Evolutionary conservation across 2,797 vertebrate genomes (phyloP), one percentile per base, ranked within the genome.

Genomic region (Otus scops): DNA sequence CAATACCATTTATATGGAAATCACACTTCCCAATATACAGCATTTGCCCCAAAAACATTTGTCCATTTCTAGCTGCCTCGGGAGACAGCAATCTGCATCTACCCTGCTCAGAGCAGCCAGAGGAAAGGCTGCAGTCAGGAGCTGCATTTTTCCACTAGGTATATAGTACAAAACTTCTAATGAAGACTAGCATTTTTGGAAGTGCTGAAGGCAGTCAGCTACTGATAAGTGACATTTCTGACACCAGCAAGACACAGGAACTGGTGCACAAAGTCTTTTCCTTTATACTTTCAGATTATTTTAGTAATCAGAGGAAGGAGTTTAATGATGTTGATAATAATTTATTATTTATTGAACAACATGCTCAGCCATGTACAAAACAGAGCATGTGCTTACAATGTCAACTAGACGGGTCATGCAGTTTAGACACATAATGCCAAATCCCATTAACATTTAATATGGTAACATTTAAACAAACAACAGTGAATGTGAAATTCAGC

Each of bases 291-390:
- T 47, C 56, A 45, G 50, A 60, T 65, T 85, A 79, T 60, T 69
- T 82, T 67, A 80, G 63, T 65, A 73, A 90, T 87, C 38, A 75
- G 57, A 74, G 59, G 60, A 68, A 90, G 27, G 28, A 77, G 14
- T 38, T 96, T 82, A 93, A 77, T 47, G 16, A 53, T 59, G 48
- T 81, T 80, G 48, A 94, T 92, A 68, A 82, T 43, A 84, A 80
- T 69, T 56, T 77, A 81, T 94, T 92, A 81, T 87, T 95, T 94
- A 93, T 81, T 78, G 70, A 87, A 84, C 70, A 80, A 59, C 57
- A 53, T 14, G 36, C 75, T 88, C 88, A 89, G 68, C 77, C 63
- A 57, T 28, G 57, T 88, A 93, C 77, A 81, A 94, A 88, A 85
- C 48, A 88, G n/a, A 82, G 61, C 51, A 50, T 45, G 59, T 65